Evolutionary conservation across 2,113 vertebrate genomes (phyloP).

Genomic region (Colinus virginianus): DNA sequence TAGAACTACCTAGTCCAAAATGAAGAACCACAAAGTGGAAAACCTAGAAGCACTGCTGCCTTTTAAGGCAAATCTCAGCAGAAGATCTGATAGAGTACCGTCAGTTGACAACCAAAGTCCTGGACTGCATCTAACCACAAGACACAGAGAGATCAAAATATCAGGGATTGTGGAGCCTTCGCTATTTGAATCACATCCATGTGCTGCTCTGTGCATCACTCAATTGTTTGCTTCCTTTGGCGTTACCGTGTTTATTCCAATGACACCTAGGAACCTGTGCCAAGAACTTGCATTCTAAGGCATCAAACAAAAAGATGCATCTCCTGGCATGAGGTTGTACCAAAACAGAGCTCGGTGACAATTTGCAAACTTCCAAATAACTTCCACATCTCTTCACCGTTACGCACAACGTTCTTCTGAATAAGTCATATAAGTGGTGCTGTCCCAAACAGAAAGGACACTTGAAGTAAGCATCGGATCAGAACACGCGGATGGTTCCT

Average conservation of each 20-base stretch:
- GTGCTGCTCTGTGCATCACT: not conserved
- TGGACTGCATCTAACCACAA: not conserved
- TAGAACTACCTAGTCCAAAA: not conserved
- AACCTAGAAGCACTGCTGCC: not conserved
- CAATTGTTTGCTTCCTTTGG: not conserved
- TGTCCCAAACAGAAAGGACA: not conserved
- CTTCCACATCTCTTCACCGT: not conserved
- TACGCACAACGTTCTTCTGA: not conserved
- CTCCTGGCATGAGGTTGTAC: not conserved
- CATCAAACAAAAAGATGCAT: not conserved
- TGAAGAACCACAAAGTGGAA: not conserved
- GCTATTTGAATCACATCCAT: not conserved
- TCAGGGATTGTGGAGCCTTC: accelerated
- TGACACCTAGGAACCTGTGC: not conserved
- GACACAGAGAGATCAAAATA: not conserved
- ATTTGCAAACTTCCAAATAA: not conserved
- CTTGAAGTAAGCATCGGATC: not conserved
- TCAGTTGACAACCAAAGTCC: not conserved
- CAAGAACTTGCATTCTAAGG: not conserved
- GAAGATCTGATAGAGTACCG: not conserved
- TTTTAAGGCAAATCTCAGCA: not conserved
- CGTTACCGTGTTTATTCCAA: not conserved
- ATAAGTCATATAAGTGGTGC: not conserved
- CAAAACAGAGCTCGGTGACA: not conserved
- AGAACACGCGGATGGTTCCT: not conserved